Percentiles rank a stretch among this genome's conserved stretches.
Evolutionary conservation across 2,113 vertebrate species (phyloP).

Genomic region (Saguinus imperator): DNA sequence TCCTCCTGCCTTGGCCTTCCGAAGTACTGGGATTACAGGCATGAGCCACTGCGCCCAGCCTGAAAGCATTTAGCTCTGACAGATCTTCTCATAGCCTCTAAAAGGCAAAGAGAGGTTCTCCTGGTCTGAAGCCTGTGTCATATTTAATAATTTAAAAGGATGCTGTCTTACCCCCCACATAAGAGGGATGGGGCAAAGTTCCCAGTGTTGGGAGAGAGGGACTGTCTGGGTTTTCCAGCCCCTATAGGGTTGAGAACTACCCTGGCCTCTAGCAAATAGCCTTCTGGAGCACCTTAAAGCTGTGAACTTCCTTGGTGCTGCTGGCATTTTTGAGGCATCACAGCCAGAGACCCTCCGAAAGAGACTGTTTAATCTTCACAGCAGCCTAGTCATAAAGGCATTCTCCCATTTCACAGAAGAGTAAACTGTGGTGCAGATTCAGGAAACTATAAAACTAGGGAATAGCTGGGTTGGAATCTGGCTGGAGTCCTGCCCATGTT

Average conservation of each 20-base stretch:
- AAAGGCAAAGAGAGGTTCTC: background rate
- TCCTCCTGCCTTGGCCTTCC: too few relatives aligned
- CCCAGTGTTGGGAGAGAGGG: background rate
- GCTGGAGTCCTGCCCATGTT: background rate
- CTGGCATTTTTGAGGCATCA: background rate
- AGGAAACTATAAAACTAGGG: background rate
- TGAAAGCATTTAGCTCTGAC: background rate
- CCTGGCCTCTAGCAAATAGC: background rate
- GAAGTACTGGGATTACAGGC: too few relatives aligned
- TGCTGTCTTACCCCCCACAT: accelerated
- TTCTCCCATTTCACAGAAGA: background rate
- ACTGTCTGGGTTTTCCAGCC: background rate
- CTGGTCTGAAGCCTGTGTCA: background rate
- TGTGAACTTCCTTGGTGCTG: background rate
- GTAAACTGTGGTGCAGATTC: background rate
- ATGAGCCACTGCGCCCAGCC: too few relatives aligned
- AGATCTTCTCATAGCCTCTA: background rate
- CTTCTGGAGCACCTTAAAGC: background rate
- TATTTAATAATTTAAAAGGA: slow-evolving; percentile 8
- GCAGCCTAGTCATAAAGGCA: background rate
- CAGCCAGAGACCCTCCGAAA: background rate
- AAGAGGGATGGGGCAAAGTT: background rate
- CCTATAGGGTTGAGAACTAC: background rate
- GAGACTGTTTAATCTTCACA: background rate
- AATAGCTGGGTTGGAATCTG: background rate